Percentiles rank a stretch among this genome's conserved stretches.
phyloP scores from a whole-genome alignment of 1,140 invertebrate species.

The Andricus grossulariae region DNA sequence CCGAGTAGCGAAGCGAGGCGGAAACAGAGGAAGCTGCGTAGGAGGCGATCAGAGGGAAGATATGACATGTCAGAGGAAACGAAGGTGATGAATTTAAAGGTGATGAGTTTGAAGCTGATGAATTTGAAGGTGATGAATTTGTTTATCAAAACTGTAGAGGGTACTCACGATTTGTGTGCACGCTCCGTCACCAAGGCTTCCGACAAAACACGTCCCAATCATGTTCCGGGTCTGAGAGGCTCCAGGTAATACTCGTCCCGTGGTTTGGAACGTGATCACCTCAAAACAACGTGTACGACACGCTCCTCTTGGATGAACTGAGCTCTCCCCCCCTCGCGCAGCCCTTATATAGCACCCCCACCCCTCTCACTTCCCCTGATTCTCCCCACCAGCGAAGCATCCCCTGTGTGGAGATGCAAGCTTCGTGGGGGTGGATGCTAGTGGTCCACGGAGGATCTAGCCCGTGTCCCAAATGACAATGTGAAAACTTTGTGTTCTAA shows the following conservation, averaged over 20 bases:
- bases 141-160: not conserved
- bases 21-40: constrained; percentile 24
- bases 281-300: constrained; percentile 67
- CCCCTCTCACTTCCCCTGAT: constrained; percentile 66
- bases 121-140: not conserved
- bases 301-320: constrained; percentile 74
- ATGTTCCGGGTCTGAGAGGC: not conserved
- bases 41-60: constrained; percentile 11
- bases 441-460: constrained; percentile 53
- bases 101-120: not conserved
- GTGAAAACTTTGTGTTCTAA: constrained; percentile 62
- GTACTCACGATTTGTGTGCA: not conserved
- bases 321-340: constrained; percentile 73
- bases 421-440: constrained; percentile 62
- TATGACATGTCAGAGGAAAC: not conserved
- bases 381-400: constrained; percentile 57
- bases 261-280: constrained; percentile 55
- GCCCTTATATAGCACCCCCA: constrained; percentile 73
- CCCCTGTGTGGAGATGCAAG: constrained; percentile 54
- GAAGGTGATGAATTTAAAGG: not conserved
- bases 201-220: constrained; percentile 5
- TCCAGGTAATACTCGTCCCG: constrained; percentile 45
- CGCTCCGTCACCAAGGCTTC: not conserved
- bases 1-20: not conserved
- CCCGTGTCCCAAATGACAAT: constrained; percentile 60